Evolutionary conservation across 2,113 vertebrate genomes (phyloP).

Genomic region (Grallaria varia): DNA sequence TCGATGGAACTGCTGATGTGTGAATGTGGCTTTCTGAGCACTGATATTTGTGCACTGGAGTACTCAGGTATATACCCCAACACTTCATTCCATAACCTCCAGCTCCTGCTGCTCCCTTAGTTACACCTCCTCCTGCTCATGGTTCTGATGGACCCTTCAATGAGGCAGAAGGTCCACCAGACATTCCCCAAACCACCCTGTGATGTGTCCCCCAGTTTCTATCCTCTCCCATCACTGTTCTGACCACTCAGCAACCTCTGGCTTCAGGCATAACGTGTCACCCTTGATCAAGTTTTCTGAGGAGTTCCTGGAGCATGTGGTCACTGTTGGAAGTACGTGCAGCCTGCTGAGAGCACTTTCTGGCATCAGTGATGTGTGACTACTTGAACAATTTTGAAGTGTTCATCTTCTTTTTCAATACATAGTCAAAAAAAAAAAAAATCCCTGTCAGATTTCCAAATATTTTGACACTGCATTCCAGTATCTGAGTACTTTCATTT

Average conservation of each 20-base stretch:
- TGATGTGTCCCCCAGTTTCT: background rate
- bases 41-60: background rate
- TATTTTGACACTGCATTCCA: constrained; percentile 23
- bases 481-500: background rate
- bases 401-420: background rate
- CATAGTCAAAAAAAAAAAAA: background rate
- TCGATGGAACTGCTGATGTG: background rate
- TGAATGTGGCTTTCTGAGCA: background rate
- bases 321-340: constrained; percentile 28
- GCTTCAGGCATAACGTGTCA: background rate
- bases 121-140: background rate
- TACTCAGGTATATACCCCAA: too few relatives aligned
- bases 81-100: background rate
- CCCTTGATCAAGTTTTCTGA: background rate
- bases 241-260: constrained; percentile 13
- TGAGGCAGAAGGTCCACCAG: background rate
- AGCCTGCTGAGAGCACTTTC: constrained; percentile 37
- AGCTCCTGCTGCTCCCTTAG: background rate
- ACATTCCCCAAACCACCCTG: background rate
- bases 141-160: background rate
- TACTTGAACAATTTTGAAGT: background rate
- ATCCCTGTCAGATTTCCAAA: background rate
- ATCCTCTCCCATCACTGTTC: background rate
- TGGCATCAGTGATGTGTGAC: background rate
- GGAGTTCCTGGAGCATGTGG: constrained; percentile 13